Conservation (phyloP, 2,888 invertebrate species). For the Acanthopleura granulata region DNA sequence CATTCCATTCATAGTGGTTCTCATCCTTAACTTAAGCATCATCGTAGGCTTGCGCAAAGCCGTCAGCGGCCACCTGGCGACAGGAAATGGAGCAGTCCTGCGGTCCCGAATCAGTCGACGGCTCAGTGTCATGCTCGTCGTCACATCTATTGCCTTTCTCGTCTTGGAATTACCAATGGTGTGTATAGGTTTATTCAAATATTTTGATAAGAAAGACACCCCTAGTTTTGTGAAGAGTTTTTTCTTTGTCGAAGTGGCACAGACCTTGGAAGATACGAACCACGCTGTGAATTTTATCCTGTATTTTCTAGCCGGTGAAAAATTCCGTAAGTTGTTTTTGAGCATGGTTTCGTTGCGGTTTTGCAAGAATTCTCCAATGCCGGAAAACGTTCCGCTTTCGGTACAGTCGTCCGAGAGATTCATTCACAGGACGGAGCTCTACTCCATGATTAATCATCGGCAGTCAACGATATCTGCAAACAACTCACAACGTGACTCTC, state of each 20-base stretch:
- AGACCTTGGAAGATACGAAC: slow-evolving; percentile 5
- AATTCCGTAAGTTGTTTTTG: slow-evolving; percentile 10
- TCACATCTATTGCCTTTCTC: not conserved
- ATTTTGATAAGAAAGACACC: not conserved
- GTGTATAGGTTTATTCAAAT: not conserved
- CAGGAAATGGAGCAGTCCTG: not conserved
- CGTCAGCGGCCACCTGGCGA: not conserved
- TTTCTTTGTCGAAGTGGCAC: slow-evolving; percentile 6
- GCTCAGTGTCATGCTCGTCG: not conserved
- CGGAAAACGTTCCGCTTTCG: no score
- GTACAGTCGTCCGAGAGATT: no score
- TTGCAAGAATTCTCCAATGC: no score
- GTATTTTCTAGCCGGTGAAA: not conserved
- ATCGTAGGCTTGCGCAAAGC: not conserved
- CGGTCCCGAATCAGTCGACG: not conserved
- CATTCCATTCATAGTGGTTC: not conserved
- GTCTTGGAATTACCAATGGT: slow-evolving; percentile 8
- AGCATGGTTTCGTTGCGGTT: not conserved
- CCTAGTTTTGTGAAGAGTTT: not conserved
- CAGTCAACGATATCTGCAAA: no score
- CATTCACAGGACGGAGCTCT: no score
- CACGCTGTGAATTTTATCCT: slow-evolving; percentile 5
- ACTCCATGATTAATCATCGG: no score
- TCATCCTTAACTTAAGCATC: not conserved
- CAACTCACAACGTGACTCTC: no score